phyloP scores from a whole-genome alignment of 1,140 invertebrate genomes.

The Bicyclus anynana region DNA sequence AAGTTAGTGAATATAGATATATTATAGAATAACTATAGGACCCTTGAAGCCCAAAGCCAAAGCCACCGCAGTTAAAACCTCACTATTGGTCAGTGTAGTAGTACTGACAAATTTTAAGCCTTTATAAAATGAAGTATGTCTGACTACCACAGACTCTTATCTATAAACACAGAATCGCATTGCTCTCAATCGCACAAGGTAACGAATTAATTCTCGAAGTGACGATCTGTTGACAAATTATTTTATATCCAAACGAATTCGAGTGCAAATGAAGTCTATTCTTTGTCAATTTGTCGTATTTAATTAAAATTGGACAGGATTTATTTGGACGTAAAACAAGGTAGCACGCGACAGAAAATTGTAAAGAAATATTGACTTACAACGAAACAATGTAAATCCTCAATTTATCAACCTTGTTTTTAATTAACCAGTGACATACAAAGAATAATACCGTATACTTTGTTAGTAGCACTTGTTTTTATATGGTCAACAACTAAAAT shows the following conservation, averaged over 20 bases:
- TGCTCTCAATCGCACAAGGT: background rate
- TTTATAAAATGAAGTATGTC: no score
- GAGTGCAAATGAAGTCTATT: constrained; percentile 34
- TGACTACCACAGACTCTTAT: no score
- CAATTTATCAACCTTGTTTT: background rate
- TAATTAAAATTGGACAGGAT: constrained; percentile 29
- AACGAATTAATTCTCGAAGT: background rate
- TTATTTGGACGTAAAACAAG: constrained; percentile 19
- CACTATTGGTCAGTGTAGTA: no score
- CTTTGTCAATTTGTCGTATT: constrained; percentile 32
- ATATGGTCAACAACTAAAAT: no score
- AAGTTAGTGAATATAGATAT: no score
- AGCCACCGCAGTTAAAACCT: no score
- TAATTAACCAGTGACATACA: background rate
- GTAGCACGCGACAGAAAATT: constrained; percentile 7
- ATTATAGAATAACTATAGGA: no score
- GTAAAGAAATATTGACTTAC: constrained; percentile 15
- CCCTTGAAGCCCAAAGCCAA: no score
- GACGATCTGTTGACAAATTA: constrained; percentile 26
- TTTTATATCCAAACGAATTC: constrained; percentile 24
- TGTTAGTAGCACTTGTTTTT: no score
- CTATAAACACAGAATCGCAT: background rate
- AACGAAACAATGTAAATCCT: constrained; percentile 6
- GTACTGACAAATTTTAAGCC: no score
- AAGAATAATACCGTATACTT: background rate